Base-by-base conservation (phyloP, 1,140 invertebrate species). In the Atopsyche davidsoni region DNA sequence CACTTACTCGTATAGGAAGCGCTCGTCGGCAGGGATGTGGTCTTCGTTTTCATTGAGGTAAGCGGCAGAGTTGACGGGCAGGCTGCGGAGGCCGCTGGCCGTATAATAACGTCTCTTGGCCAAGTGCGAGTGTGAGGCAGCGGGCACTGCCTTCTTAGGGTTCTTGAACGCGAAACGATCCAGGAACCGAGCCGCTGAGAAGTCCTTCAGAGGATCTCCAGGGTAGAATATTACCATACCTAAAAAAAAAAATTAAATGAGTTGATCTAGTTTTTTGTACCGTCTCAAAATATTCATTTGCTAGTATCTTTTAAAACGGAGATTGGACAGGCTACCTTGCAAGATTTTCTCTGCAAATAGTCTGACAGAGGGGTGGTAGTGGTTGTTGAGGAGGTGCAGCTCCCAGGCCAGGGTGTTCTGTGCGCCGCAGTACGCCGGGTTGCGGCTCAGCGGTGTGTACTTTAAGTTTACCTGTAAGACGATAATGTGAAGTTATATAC, bases 101-200 rank as follows among this genome's bases (percentile, higher is more conserved):
- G 62, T 64, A 65, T 82, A 84, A 51, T 79, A 76, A 56, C 79
- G 75, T 34, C 81, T 67, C 23, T 73, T 65, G n/a, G 76, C 75
- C 49, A 80, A 78, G 45, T 73, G 74, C 0, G 75, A 73, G 58
- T 78, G 73, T 0, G 70, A 73, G 2, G 23, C 45, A 32, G 18
- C 1, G 32, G 28, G 2, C 24, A 25, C 68, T 1, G 76, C 46
- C 52, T 83, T 85, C 67, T 98, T 98, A 0, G 95, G 92, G 76
- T 98, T 98, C 67, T 95, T 92, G 62, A 92, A 98, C 1, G 92
- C 90, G 68, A 96, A 98, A 46, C 93, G 77, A 64, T 98, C 94
- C 9, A 98, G 70, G 64, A 98, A 98, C 50, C 89, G 74, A 18
- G 91, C 85, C 1, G 91, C 67, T 0, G 86, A 87, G 62, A 97